Evolutionary conservation across 1,140 invertebrate species (phyloP), one percentile per base, ranked within the genome.

Genomic region (Centruroides sculpturatus): DNA sequence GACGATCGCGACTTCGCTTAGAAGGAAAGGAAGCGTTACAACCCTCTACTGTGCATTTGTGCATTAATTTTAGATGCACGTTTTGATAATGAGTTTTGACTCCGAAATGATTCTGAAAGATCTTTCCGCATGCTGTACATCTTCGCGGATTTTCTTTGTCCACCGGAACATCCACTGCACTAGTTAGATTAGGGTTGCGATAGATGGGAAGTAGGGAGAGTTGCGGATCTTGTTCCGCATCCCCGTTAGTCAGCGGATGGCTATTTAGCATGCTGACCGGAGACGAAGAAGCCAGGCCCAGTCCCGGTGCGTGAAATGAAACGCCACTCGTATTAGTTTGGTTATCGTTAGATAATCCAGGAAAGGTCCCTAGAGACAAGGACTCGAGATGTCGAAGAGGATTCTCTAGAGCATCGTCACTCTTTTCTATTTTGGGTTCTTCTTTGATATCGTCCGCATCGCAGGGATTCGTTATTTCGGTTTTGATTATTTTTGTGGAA

Each of bases 21-120:
- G 92, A 95, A n/a, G 90, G 89, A 71, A 97, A 98, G 0, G 89
- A 85, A 0, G 92, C 92, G 72, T 90, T 91, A 71, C 93, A 97
- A n/a, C 93, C 92, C 63, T 94, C 90, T 3, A 96, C 86, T 63
- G 85, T 92, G 75, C 94, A 98, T 69, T 89, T 90, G 74, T 97
- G 92, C 85, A 95, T 93, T 60, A 96, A 74, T 74, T 96, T 96
- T 51, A 96, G 81, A 76, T 97, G 94, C 0, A 92, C 88, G 73
- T 91, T 95, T 77, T 93, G 91, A 74, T 92, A 96, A 71, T 97
- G 93, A 0, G 88, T 91, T 74, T 94, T 95, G 1, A 95, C 84
- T n/a, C 87, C 86, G 70, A 94, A 96, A 69, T 92, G 86, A 70
- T 94, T 96, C 71, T 92, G 89, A 75, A 96, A 96, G 66, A 89